Evolutionary conservation across 2,797 vertebrate species (phyloP).

Genomic region (Gastrophryne carolinensis): DNA sequence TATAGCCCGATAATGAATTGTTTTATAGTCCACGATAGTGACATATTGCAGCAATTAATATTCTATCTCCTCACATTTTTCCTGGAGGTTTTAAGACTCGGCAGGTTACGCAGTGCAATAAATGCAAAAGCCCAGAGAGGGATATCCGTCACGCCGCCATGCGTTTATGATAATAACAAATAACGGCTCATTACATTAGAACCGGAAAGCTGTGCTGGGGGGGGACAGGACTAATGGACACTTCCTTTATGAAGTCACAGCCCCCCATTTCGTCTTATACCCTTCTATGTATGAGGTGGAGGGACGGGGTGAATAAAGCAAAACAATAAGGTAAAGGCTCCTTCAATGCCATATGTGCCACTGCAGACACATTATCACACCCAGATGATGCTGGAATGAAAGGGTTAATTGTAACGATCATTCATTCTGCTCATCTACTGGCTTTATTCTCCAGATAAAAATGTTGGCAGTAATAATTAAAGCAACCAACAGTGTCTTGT

Average conservation of each 20-base stretch:
- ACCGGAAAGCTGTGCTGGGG: not conserved
- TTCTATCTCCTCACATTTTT: slow-evolving; percentile 1
- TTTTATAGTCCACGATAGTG: slow-evolving; percentile 17
- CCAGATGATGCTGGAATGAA: slow-evolving; percentile 39
- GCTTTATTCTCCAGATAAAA: too few relatives aligned
- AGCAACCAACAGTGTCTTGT: too few relatives aligned
- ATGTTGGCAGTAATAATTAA: too few relatives aligned
- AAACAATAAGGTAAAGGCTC: slow-evolving; percentile 49
- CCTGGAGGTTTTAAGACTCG: not conserved
- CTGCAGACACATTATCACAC: too few relatives aligned
- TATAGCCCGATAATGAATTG: slow-evolving; percentile 43
- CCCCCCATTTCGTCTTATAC: slow-evolving; percentile 63
- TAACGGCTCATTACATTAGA: slow-evolving; percentile 16
- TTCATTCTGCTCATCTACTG: too few relatives aligned
- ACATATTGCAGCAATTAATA: slow-evolving; percentile 44
- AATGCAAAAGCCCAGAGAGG: slow-evolving; percentile 29
- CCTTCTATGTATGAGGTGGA: slow-evolving; percentile 25
- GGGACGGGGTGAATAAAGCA: too few relatives aligned
- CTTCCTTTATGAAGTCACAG: slow-evolving; percentile 59
- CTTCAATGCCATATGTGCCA: too few relatives aligned
- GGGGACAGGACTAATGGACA: slow-evolving; percentile 56
- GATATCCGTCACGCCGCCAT: slow-evolving; percentile 39
- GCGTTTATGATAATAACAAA: slow-evolving; percentile 55
- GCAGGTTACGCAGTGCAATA: slow-evolving; percentile 30
- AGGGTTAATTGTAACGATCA: slow-evolving; percentile 40